phyloP scores from a whole-genome alignment of 2,113 vertebrate species.

The Dendrocopos noguchii region DNA sequence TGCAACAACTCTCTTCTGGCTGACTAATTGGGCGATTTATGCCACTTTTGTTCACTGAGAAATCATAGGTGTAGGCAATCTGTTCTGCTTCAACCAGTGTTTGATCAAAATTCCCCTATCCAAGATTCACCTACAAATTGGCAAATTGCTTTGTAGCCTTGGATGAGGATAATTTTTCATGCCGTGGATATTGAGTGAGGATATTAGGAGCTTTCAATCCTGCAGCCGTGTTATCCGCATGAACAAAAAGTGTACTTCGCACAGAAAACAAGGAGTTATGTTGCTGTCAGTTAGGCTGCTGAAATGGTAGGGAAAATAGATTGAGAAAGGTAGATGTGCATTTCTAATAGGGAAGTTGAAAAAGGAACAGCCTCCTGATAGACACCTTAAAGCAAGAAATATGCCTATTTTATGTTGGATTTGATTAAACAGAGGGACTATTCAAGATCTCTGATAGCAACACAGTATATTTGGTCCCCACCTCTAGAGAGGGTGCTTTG shows the following conservation, averaged over 20 bases:
- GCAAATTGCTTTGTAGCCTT: constrained; percentile 43
- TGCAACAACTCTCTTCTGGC: background rate
- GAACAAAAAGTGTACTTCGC: background rate
- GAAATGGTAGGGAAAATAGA: background rate
- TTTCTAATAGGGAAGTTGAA: background rate
- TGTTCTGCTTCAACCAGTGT: constrained; percentile 39
- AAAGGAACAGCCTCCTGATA: background rate
- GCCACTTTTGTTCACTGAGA: background rate
- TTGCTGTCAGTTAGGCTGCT: background rate
- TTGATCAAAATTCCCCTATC: constrained; percentile 35
- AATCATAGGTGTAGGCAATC: constrained; percentile 23
- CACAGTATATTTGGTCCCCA: background rate
- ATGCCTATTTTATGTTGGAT: background rate
- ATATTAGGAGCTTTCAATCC: constrained; percentile 23
- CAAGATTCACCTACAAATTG: constrained; percentile 23
- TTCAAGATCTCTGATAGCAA: background rate
- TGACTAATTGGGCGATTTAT: constrained; percentile 8
- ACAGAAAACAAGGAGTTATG: background rate
- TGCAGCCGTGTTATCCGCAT: fast-evolving
- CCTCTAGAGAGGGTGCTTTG: background rate
- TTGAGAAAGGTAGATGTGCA: background rate
- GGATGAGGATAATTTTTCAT: constrained; percentile 41
- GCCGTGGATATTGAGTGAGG: background rate
- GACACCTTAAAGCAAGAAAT: background rate
- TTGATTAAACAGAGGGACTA: background rate